Percentiles rank a stretch among this genome's conserved stretches.
These are phyloP conservation scores for Lophotriccus pileatus DNA, from an alignment of 2,797 vertebrate species.

Conservation along the genomic window DNA sequence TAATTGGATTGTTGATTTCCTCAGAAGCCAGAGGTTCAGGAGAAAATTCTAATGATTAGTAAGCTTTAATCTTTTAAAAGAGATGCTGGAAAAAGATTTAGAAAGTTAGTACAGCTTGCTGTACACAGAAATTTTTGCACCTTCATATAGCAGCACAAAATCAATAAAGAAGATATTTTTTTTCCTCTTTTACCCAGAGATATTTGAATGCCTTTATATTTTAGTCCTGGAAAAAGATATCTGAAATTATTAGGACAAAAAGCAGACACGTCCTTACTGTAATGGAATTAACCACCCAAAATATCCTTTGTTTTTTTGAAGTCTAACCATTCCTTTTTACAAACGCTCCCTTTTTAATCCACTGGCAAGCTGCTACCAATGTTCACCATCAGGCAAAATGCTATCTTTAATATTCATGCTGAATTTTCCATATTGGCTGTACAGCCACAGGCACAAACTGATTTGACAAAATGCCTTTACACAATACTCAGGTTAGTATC, in stretches of 20 bases:
- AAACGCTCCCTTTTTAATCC: neutral
- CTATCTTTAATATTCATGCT: neutral
- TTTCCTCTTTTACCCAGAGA: neutral
- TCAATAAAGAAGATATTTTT: neutral
- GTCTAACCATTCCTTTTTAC: neutral
- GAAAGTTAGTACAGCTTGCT: neutral
- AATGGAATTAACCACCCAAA: neutral
- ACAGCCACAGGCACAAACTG: neutral
- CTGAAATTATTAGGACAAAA: neutral
- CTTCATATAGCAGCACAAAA: neutral
- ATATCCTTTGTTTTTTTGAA: neutral
- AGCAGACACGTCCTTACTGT: neutral
- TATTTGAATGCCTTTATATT: neutral
- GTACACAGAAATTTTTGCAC: neutral
- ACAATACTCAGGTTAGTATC: neutral
- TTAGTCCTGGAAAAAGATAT: neutral
- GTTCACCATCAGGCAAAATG: neutral
- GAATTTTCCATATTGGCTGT: neutral
- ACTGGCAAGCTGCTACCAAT: neutral
- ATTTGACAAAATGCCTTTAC: neutral
- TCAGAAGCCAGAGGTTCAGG: neutral
- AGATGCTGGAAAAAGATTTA: neutral
- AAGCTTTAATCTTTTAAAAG: neutral
- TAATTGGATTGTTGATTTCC: neutral
- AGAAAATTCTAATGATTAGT: neutral